phyloP scores from a whole-genome alignment of 2,888 invertebrate species.

The Adelphocoris suturalis region DNA sequence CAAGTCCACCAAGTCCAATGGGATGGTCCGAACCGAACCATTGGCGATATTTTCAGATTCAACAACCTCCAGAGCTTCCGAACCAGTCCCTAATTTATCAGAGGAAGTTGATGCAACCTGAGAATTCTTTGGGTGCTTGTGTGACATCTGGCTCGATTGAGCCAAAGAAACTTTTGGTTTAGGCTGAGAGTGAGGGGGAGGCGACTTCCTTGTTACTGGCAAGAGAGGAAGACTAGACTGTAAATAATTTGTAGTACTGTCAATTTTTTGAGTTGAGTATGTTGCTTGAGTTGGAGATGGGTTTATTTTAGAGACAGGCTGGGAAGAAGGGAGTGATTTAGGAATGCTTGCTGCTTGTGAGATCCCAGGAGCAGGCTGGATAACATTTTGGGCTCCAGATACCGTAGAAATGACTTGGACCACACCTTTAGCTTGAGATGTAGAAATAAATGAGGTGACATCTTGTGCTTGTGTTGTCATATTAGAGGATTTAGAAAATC shows the following conservation, averaged over 20 bases:
- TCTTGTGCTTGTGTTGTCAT: no score
- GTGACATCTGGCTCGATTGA: no score
- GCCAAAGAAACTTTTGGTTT: no score
- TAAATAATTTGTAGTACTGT: not conserved
- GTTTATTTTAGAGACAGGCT: not conserved
- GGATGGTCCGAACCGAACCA: not conserved
- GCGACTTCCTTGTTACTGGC: not conserved
- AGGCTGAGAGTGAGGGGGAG: not conserved
- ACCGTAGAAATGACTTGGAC: not conserved
- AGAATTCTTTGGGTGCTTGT: no score
- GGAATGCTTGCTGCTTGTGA: not conserved
- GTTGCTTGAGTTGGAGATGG: not conserved
- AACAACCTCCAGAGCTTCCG: not conserved
- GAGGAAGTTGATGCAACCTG: not conserved
- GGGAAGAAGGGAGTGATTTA: not conserved
- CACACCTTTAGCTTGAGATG: no score
- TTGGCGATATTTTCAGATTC: not conserved
- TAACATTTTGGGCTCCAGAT: not conserved
- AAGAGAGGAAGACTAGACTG: not conserved
- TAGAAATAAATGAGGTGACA: no score
- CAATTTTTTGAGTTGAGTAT: not conserved
- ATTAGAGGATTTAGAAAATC: not conserved
- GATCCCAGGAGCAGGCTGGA: not conserved
- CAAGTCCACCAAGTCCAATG: slow-evolving; percentile 25
- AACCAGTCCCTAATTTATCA: not conserved